Evolutionary conservation across 2,888 invertebrate genomes (phyloP), one percentile per base, ranked within the genome.

Genomic region (Oligia latruncula): DNA sequence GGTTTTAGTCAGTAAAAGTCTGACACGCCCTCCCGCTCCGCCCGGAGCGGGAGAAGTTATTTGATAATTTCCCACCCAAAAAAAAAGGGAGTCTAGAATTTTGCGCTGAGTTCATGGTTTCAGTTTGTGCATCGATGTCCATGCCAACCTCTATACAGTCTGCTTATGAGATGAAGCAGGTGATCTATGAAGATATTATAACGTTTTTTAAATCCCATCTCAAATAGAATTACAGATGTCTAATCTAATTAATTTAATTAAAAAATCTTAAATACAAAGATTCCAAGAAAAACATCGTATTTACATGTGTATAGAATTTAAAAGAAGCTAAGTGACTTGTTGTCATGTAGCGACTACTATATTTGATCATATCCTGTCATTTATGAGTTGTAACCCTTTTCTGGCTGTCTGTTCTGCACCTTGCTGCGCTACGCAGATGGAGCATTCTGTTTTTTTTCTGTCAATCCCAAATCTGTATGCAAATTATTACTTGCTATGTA

Each of bases 301-400:
- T 49, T 70, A 70, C 58, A 79, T 60, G 35, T 65, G 35, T 84
- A 4, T 35, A 20, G 35, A 46, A 13, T 46, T 11, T 46, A 70
- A 82, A 73, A 79, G 43, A 70, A 62, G 13, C 3, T 62, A 62
- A 71, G 1, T 40, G n/a, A 2, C 71, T 58, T 49, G 62, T 49
- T 58, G 40, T 20, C 35, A 58, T 29, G 4, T 49, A 74, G 58
- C 23, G 64, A 58, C 49, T 73, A 0, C 86, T 83, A 77, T 76
- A 86, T 84, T 74, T 55, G 77, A 52, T n/a, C 71, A 82, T 72
- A 86, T 84, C 86, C 82, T 78, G 86, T 72, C 71, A 71, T 74
- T 84, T 86, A 72, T 86, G 71, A 84, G 55, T 68, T 49, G 20
- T 60, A 15, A 46, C 23, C 86, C 67, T 71, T 74, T 81, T 73